Conservation (phyloP, 2,113 vertebrate genomes). For the Pan troglodytes region NHGRI_mPanTro3-v2.1_pri NC_072403.2:139721501-139722000, state of each 20-base stretch:
- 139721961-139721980: conserved; percentile 3
- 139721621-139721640: too few species aligned
- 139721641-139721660: background rate
- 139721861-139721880: background rate
- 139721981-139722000: background rate
- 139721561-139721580: too few species aligned
- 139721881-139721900: background rate
- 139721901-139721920: background rate
- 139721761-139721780: background rate
- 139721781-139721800: background rate
- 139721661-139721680: background rate
- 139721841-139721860: rapidly evolving
- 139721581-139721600: too few species aligned
- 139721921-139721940: background rate
- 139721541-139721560: too few species aligned
- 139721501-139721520: too few species aligned
- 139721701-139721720: background rate
- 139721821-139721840: too few species aligned
- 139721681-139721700: background rate
- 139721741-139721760: background rate
- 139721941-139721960: background rate
- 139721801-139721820: background rate
- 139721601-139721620: too few species aligned
- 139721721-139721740: background rate
- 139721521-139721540: too few species aligned